These are phyloP conservation scores for Crossocerus cetratus DNA, from an alignment of 2,888 invertebrate genomes.

Conservation along the genomic window DNA sequence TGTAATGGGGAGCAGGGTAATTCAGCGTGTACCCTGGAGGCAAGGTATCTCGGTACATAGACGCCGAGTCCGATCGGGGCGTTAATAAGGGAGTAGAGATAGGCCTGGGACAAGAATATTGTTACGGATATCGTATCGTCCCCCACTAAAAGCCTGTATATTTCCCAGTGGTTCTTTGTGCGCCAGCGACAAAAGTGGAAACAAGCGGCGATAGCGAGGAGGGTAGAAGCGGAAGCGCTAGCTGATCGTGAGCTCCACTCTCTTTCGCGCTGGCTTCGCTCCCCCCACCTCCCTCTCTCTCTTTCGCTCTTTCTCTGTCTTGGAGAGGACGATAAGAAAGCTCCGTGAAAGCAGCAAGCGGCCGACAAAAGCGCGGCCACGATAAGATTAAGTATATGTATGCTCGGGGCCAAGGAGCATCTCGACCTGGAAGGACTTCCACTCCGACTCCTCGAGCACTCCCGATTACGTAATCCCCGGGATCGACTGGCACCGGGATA, in stretches of 20 bases:
- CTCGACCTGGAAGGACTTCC: constrained; percentile 29
- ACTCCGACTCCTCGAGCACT: constrained; percentile 19
- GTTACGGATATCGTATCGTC: constrained; percentile 45
- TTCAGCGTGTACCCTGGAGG: background rate
- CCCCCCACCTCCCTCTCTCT: background rate
- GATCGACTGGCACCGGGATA: constrained; percentile 47
- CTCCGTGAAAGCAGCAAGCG: constrained; percentile 55
- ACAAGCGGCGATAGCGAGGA: constrained; percentile 37
- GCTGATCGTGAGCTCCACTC: constrained; percentile 19
- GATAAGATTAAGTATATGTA: constrained; percentile 57
- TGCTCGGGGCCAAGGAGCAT: constrained; percentile 41
- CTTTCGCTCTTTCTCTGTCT: background rate
- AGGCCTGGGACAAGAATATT: constrained; percentile 38
- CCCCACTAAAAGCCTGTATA: constrained; percentile 35
- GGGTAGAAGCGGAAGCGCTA: constrained; percentile 28
- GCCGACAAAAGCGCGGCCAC: constrained; percentile 53
- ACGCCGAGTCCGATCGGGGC: constrained; percentile 10
- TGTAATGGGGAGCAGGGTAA: background rate
- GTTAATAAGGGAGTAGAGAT: constrained; percentile 31
- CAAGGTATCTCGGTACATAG: background rate
- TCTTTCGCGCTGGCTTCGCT: background rate
- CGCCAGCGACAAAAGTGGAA: constrained; percentile 55
- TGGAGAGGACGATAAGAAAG: constrained; percentile 48
- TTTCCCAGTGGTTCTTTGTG: constrained; percentile 31
- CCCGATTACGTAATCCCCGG: constrained; percentile 45